Evolutionary conservation across 2,888 invertebrate species (phyloP).

Genomic region (Anthophora plumipes): DNA sequence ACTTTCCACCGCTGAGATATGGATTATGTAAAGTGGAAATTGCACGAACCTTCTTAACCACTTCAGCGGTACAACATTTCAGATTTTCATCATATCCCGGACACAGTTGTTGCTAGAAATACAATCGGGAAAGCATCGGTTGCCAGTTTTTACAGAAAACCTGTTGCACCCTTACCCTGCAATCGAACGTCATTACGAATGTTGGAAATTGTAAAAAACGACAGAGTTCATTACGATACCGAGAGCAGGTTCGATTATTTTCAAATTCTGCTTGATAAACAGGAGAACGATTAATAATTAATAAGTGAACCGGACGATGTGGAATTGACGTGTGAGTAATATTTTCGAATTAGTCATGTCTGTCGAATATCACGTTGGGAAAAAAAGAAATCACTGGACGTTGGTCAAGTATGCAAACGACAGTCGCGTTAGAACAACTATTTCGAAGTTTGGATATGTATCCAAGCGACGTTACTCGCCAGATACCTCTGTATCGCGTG

Average conservation of each 20-base stretch:
- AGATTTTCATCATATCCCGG: no score
- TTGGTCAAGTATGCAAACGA: conserved; percentile 52
- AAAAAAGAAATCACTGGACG: conserved; percentile 51
- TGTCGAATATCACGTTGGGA: conserved; percentile 28
- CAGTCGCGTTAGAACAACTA: conserved; percentile 48
- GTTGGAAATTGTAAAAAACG: background rate
- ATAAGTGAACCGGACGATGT: no score
- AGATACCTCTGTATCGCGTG: conserved; percentile 48
- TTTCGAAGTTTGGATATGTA: conserved; percentile 45
- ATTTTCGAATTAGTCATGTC: conserved; percentile 7
- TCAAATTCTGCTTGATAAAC: background rate
- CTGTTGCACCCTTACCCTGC: conserved; percentile 25
- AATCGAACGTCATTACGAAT: background rate
- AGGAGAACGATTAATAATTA: no score
- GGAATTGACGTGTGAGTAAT: background rate
- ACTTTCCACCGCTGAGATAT: background rate
- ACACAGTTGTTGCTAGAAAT: background rate
- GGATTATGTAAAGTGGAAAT: background rate
- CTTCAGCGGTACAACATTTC: no score
- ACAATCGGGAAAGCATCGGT: background rate
- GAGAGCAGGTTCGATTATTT: background rate
- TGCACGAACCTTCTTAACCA: no score
- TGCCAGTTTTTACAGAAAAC: conserved; percentile 32
- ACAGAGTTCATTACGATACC: background rate
- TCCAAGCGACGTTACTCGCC: conserved; percentile 47